A percentile compares a stretch with the other conserved stretches of the same genome.
Evolutionary conservation across 1,140 invertebrate species (phyloP).

Genomic region (Bradysia coprophila): DNA sequence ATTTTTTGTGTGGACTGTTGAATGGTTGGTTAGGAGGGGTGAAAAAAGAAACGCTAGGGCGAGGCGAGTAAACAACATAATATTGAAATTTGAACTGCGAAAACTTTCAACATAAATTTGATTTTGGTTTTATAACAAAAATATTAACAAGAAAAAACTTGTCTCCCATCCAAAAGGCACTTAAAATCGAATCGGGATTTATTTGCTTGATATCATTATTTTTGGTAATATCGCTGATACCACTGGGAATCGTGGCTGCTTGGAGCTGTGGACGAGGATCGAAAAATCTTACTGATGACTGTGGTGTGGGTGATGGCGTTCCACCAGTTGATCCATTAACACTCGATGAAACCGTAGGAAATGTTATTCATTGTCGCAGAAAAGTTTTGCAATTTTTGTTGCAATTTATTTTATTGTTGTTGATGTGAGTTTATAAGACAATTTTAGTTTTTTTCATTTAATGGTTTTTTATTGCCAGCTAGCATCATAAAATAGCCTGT

Average conservation of each 20-base stretch:
- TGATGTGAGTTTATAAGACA: conserved; percentile 24
- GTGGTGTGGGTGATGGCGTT: not conserved
- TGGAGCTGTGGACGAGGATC: conserved; percentile 14
- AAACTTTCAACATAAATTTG: not conserved
- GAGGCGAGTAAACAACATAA: not conserved
- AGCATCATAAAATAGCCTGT: not conserved
- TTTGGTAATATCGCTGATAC: conserved; percentile 19
- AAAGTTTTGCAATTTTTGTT: conserved; percentile 19
- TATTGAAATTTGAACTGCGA: not conserved
- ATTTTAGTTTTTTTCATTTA: no score
- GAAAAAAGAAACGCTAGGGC: not conserved
- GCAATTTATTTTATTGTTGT: conserved; percentile 23
- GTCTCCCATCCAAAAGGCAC: conserved; percentile 15
- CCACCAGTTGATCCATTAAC: conserved; percentile 10
- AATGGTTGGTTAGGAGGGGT: no score
- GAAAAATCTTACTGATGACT: not conserved
- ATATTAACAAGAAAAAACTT: not conserved
- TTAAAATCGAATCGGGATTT: conserved; percentile 27
- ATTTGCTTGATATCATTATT: conserved; percentile 22
- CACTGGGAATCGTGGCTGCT: conserved; percentile 17
- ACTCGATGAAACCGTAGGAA: conserved; percentile 16
- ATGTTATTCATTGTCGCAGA: conserved; percentile 16
- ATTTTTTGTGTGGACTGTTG: no score
- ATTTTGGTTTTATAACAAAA: not conserved
- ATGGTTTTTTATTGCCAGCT: not conserved